phyloP scores from a whole-genome alignment of 2,888 invertebrate species.

The Colostygia pectinataria region DNA sequence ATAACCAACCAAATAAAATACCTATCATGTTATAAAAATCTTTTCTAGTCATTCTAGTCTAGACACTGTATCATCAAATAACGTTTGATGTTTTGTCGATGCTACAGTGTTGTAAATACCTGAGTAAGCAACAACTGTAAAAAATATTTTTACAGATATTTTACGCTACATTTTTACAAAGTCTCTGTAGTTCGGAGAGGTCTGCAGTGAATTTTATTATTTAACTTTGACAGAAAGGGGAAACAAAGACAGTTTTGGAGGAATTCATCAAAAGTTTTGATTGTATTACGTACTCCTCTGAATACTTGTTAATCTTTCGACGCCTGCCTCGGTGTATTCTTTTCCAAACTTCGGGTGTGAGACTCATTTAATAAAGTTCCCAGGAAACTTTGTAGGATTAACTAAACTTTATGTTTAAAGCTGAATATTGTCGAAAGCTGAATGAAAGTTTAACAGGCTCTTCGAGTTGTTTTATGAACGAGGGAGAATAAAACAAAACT shows the following conservation, averaged over 20 bases:
- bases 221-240: constrained; percentile 70
- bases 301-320: constrained; percentile 68
- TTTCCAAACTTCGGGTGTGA: constrained; percentile 43
- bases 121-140: constrained; percentile 24
- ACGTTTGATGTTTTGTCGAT: constrained; percentile 26
- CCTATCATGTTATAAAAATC: constrained; percentile 18
- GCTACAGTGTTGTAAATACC: constrained; percentile 11
- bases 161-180: constrained; percentile 48
- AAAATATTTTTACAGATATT: constrained; percentile 28
- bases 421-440: constrained; percentile 13
- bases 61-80: constrained; percentile 31
- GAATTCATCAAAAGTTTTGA: constrained; percentile 81
- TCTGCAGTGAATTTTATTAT: constrained; percentile 68
- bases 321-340: constrained; percentile 49
- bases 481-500: neutral
- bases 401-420: constrained; percentile 19
- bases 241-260: constrained; percentile 74
- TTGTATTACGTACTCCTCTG: constrained; percentile 70
- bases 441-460: constrained; percentile 10
- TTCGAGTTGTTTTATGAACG: constrained; percentile 5
- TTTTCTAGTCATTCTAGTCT: constrained; percentile 24
- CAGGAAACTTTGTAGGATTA: constrained; percentile 12
- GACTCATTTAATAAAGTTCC: constrained; percentile 39
- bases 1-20: no score
- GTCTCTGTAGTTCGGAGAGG: constrained; percentile 50